Evolutionary conservation across 1,140 invertebrate species (phyloP), one percentile per base, ranked within the genome.

Genomic region (Pteromalus puparum): DNA sequence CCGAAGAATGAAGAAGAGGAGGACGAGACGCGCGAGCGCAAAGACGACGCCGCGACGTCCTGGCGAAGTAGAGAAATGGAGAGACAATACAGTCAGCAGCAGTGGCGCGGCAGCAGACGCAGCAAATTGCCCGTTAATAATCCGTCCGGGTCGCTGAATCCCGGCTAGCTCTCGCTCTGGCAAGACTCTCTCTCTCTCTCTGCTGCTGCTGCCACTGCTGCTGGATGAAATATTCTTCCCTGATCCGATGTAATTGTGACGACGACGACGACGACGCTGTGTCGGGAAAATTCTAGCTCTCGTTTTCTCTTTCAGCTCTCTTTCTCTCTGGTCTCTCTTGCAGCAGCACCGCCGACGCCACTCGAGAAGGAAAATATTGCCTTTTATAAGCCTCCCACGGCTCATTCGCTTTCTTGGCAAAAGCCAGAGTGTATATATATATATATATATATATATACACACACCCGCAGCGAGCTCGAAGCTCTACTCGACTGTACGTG

Each of bases 121-220:
- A 90, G 90, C 91, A 93, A 92, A 92, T 93, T 92, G 90, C 90
- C 90, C 92, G 91, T 92, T 92, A 92, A 92, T 92, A 93, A 93
- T 92, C 90, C 89, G 87, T 89, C 87, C 82, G 87, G 87, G 83
- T 86, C 74, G 87, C 85, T 87, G 88, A 87, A 88, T 88, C 53
- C 90, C 88, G 87, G 88, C 87, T 81, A 87, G 87, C 82, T 86
- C 72, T 87, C n/a, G n/a, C n/a, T n/a, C n/a, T n/a, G n/a, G n/a
- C n/a, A n/a, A n/a, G n/a, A n/a, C n/a, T 34, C 30, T 34, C 30
- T 34, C 30, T 34, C 30, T 30, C 86, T 88, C 79, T 88, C 79
- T 15, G 46, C 46, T 48, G 46, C 46, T 61, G 53, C n/a, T n/a
- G n/a, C 48, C 18, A 15, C 48, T 53, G 48, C 53, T 61, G 53